These are phyloP conservation scores for Bucorvus abyssinicus DNA, from an alignment of 2,797 vertebrate genomes.

Conservation along the genomic window DNA sequence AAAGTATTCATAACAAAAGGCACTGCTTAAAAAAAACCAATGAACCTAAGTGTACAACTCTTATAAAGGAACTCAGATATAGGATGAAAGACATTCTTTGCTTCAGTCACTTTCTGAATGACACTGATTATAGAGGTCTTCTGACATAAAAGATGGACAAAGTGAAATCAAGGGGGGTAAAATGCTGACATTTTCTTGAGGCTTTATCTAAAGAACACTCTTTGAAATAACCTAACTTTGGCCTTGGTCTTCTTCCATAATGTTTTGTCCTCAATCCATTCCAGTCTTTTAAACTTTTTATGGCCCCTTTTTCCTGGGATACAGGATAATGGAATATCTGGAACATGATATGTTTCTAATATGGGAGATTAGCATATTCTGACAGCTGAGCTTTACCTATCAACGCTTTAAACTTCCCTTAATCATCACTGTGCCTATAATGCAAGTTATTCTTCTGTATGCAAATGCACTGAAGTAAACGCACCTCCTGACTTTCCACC, in stretches of 20 bases:
- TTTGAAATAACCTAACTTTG: not conserved
- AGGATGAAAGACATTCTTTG: not conserved
- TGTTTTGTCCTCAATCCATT: not conserved
- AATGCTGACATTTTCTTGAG: not conserved
- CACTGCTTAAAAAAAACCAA: not conserved
- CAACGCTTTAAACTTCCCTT: not conserved
- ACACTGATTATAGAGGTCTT: not conserved
- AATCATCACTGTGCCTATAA: not conserved
- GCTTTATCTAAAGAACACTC: accelerated
- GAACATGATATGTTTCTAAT: not conserved
- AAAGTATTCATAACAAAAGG: not conserved
- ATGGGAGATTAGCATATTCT: not conserved
- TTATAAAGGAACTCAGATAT: not conserved
- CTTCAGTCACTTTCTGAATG: not conserved
- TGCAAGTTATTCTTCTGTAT: not conserved
- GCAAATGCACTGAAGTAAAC: not conserved
- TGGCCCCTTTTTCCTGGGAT: not conserved
- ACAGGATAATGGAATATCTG: not conserved
- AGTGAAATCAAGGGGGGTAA: not conserved
- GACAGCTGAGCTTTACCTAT: not conserved
- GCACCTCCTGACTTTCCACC: not conserved
- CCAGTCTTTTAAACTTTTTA: not conserved
- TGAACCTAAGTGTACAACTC: not conserved
- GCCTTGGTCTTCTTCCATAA: not conserved
- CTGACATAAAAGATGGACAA: not conserved